Conservation (phyloP, 2,888 invertebrate genomes). For the Labia minor region DNA sequence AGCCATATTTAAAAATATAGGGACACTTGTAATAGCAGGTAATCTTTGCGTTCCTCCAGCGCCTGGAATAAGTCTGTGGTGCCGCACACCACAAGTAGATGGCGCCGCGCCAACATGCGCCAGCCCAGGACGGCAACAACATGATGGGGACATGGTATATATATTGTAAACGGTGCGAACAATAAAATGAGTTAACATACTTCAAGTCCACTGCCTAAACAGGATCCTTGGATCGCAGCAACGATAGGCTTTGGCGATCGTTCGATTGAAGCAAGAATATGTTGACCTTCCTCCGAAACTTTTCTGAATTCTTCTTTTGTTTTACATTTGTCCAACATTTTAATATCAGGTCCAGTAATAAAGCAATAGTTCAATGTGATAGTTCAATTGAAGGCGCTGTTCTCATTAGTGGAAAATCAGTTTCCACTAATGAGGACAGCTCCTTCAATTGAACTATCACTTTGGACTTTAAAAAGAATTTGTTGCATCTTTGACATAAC, state of each 20-base stretch:
- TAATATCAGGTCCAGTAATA: slow-evolving; percentile 95
- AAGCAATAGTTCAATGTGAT: no score
- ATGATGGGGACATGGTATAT: no score
- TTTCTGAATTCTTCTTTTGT: slow-evolving; percentile 63
- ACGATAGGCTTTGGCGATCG: slow-evolving; percentile 79
- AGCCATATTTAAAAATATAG: slow-evolving; percentile 81
- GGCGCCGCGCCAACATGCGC: no score
- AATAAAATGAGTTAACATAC: no score
- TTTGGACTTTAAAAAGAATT: slow-evolving; percentile 62
- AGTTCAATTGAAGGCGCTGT: no score
- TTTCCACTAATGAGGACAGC: slow-evolving; percentile 93
- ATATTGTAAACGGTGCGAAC: no score
- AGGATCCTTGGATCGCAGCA: slow-evolving; percentile 92
- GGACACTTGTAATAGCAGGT: slow-evolving; percentile 66
- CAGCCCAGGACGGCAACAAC: no score
- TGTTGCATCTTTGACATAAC: slow-evolving; percentile 69
- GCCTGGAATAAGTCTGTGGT: slow-evolving; percentile 89
- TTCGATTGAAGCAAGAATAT: slow-evolving; percentile 69
- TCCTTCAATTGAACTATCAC: slow-evolving; percentile 65
- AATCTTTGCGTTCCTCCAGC: slow-evolving; percentile 92
- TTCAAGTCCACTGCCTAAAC: slow-evolving; percentile 96
- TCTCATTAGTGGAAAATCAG: no score
- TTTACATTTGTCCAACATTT: slow-evolving; percentile 67
- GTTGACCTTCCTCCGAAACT: slow-evolving; percentile 69
- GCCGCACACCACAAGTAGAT: no score